Evolutionary conservation across 2,113 vertebrate species (phyloP), one percentile per base, ranked within the genome.

Genomic region (Periophthalmodon schlosseri): DNA sequence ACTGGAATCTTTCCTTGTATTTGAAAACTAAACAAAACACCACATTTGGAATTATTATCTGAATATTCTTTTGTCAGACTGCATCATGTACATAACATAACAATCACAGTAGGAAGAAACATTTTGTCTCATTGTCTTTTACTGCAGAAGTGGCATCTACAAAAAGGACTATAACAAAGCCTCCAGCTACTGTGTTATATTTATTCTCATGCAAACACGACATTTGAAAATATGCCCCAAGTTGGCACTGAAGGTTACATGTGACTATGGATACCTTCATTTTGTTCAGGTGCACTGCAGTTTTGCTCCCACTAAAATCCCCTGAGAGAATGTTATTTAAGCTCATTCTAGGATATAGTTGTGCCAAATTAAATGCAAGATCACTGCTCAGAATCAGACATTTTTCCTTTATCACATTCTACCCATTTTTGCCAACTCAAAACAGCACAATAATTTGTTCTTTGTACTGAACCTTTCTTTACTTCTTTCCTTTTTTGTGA

Each of bases 121-220:
- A n/a, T n/a, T n/a, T n/a, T n/a, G n/a, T n/a, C 71, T 46, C 56
- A 76, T 84, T 86, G 79, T 81, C 20, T 81, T 72, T 73, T 57
- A 47, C 33, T 11, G 70, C 60, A 60, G 24, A 21, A 21, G 47
- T 20, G 68, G 21, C 20, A 56, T 56, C 50, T 69, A 18, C 13
- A 36, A 76, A 57, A 0, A 80, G 78, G 68, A 73, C 44, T 2
- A 16, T 13, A 72, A 76, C 81, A 86, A 81, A 82, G 73, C 66
- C 36, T 70, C 14, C 44, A 72, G 75, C 50, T 49, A 11, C 70
- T 54, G 58, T 16, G 57, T 2, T 61, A 23, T 0, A 24, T 39
- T 75, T 54, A 74, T 79, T 82, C 24, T 87, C 34, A 72, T 75
- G 68, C 70, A 77, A 82, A 82, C 64, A 20, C 34, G 68, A 13